Percentiles rank a stretch among this genome's conserved stretches.
Conservation (phyloP, 2,888 invertebrate genomes). For the Troglohyphantes excavatus region DNA sequence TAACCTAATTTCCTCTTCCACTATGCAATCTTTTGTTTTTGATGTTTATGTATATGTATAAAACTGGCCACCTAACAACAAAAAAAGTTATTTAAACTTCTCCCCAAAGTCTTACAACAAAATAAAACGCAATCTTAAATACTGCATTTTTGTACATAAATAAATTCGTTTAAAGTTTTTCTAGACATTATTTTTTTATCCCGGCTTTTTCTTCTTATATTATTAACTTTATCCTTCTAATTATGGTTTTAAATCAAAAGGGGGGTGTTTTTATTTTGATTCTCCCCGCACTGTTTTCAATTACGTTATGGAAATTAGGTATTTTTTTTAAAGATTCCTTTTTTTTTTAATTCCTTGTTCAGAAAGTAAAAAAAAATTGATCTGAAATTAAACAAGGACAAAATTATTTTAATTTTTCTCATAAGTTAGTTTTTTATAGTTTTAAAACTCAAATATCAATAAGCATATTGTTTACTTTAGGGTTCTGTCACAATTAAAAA, state of each 20-base stretch:
- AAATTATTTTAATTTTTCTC: not conserved
- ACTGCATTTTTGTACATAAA: slow-evolving; percentile 34
- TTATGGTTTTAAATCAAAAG: slow-evolving; percentile 65
- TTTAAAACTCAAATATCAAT: too few relatives aligned
- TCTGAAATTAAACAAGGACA: not conserved
- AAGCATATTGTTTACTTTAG: too few relatives aligned
- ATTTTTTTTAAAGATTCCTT: slow-evolving; percentile 14
- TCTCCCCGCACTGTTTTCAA: slow-evolving; percentile 51
- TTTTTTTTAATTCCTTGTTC: not conserved
- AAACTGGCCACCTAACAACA: not conserved
- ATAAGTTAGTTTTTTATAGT: not conserved
- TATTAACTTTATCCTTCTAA: slow-evolving; percentile 43
- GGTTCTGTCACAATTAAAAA: too few relatives aligned
- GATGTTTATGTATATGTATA: not conserved
- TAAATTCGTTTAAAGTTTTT: slow-evolving; percentile 32
- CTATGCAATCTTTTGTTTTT: not conserved
- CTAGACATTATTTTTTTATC: not conserved
- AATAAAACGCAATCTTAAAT: slow-evolving; percentile 28
- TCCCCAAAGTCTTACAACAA: slow-evolving; percentile 11
- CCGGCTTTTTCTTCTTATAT: slow-evolving; percentile 16
- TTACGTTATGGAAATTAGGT: slow-evolving; percentile 71
- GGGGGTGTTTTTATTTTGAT: slow-evolving; percentile 19
- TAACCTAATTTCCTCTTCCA: slow-evolving; percentile 5
- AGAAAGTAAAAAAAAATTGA: not conserved
- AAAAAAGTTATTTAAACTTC: slow-evolving; percentile 21